Evolutionary conservation across 2,113 vertebrate species (phyloP), one percentile per base, ranked within the genome.

Genomic region (Zosterops borbonicus): DNA sequence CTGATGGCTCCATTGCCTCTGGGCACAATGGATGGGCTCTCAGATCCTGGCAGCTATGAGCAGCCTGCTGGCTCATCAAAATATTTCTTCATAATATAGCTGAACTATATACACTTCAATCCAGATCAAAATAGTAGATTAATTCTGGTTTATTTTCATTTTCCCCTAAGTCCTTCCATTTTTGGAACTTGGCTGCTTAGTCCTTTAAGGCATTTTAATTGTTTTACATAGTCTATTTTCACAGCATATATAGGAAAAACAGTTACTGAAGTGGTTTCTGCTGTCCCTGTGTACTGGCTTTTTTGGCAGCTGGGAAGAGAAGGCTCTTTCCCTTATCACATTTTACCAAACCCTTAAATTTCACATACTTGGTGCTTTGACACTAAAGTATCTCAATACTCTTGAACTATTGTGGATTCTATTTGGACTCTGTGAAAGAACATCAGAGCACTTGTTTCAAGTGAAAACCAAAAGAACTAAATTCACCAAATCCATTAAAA

Each of bases 1-100:
- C 55, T 63, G n/a, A 87, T 1, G 2, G 55, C 33, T 65, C 31
- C 5, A 18, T 41, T 1, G 2, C 37, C 46, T 4, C 0, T 1
- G 1, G 63, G 33, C 60, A 59, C 0, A 0, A 52, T 5, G 33
- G 29, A 56, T 89, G 28, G 58, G 11, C 6, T 80, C 22, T 80
- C 27, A 75, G 60, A 70, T 46, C 28, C 59, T 39, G 17, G 14
- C 23, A 75, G 24, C 47, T 63, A 31, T 29, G 46, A 81, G 37
- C 29, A 70, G 15, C 23, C 44, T 79, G 17, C 9, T 79, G 76
- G 17, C 19, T 76, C 6, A 3, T 64, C 5, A 89, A 77, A 83
- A 73, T 71, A 68, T 75, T 92, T 84, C 23, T 81, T 78, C 33
- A 50, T 46, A 73, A 49, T 58, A 21, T 11, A 74, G 15, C 21